phyloP scores from a whole-genome alignment of 2,888 invertebrate species.

The Drosophila anomalata region DNA sequence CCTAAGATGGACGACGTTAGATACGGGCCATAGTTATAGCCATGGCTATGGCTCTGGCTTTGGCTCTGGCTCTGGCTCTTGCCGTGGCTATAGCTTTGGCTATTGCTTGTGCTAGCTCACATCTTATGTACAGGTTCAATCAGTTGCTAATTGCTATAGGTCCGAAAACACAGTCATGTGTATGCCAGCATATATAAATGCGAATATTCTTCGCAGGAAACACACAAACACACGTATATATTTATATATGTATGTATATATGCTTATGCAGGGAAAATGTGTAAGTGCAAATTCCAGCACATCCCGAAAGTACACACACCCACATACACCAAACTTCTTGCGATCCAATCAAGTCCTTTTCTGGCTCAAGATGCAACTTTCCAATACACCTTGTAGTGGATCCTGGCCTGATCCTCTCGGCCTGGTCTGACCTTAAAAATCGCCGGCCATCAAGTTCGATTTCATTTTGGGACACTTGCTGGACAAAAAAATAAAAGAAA shows the following conservation, averaged over 20 bases:
- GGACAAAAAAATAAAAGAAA: conserved; percentile 5
- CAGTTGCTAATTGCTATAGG: conserved; percentile 73
- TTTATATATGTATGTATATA: conserved; percentile 18
- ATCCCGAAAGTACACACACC: conserved; percentile 8
- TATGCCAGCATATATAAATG: conserved; percentile 25
- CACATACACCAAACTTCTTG: not conserved
- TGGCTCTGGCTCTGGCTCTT: not conserved
- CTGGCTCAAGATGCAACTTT: not conserved
- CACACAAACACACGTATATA: conserved; percentile 8
- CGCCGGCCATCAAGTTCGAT: conserved; percentile 24
- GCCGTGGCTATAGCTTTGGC: conserved; percentile 32
- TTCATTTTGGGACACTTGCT: conserved; percentile 20
- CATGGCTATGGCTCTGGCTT: conserved; percentile 23
- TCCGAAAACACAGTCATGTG: conserved; percentile 50
- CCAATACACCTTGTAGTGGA: too few relatives aligned
- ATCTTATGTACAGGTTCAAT: conserved; percentile 72
- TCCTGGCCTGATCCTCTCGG: not conserved
- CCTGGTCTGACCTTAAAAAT: conserved; percentile 20
- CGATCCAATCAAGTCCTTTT: not conserved
- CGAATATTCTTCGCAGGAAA: conserved; percentile 3
- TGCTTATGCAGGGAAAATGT: conserved; percentile 43
- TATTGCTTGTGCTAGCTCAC: conserved; percentile 25
- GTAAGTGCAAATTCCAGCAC: conserved; percentile 39
- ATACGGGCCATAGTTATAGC: conserved; percentile 50
- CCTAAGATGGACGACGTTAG: conserved; percentile 67